Base-by-base conservation (phyloP, 1,140 invertebrate species). In the Brachionus angularis region DNA sequence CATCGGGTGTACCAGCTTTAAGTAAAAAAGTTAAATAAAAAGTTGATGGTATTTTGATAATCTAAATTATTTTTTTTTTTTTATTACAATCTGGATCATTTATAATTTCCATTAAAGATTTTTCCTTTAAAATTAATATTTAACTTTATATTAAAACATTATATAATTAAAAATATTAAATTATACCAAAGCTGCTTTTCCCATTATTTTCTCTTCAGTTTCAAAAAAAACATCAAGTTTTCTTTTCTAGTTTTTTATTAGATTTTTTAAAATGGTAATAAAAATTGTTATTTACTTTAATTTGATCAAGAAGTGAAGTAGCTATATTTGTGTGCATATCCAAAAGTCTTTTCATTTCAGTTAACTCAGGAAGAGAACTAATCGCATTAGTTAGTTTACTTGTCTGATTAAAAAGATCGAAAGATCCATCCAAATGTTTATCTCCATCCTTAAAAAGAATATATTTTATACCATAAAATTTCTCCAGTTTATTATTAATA, bases 241-340 rank as follows among this genome's bases (percentile, higher is more conserved):
- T 36, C 95, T 50, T 52, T 52, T 49, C 64, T 73, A 16, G 16
- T 10, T 50, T 10, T 55, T 5, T 2, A 27, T 12, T 12, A n/a
- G 29, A 36, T 2, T 31, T 12, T 31, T 55, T 1, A 33, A 16
- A 70, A 7, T 16, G 1, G 10, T 55, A 70, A 1, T 3, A 2
- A 23, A 31, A 14, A 25, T 1, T 10, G 12, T 14, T 3, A 72
- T 47, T 18, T 71, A 78, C 76, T 72, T 85, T 96, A 25, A 98
- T 96, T 49, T 86, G 87, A 79, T 95, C 92, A 27, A 96, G 83
- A 73, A 96, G 89, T 16, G 89, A 88, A 74, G 94, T 98, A 7
- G 96, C 96, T 75, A 98, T 89, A 72, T 92, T 96, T 10, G 93
- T 98, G 79, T 99, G 96, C 88, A 96, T 93, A 79, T 98, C 95